Conservation (phyloP, 2,113 vertebrate species). For the Eptesicus fuscus region DNA sequence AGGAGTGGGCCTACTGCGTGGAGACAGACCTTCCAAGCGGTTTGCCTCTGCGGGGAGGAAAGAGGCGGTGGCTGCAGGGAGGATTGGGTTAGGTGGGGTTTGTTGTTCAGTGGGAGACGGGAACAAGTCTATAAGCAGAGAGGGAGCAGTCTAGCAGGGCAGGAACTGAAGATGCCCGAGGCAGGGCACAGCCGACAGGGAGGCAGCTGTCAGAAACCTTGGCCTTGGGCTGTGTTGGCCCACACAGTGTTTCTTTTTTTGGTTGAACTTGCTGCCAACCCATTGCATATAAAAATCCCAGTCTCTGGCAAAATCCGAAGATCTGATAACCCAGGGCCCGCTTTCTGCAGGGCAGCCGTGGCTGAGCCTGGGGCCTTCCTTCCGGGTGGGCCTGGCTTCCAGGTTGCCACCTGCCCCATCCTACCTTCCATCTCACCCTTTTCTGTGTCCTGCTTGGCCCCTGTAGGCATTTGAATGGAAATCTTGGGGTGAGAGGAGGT, state of each 20-base stretch:
- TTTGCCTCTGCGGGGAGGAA: background rate
- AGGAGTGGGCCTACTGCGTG: background rate
- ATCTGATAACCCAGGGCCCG: background rate
- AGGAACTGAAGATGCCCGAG: background rate
- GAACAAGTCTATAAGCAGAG: background rate
- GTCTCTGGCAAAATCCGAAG: conserved; percentile 24
- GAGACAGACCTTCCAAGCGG: background rate
- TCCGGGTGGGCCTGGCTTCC: background rate
- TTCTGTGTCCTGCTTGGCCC: background rate
- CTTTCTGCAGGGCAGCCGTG: background rate
- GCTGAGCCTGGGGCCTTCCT: background rate
- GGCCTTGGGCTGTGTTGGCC: background rate
- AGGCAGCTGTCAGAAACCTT: background rate
- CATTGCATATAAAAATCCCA: background rate
- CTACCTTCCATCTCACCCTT: background rate
- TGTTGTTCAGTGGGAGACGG: background rate
- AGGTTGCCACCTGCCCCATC: background rate
- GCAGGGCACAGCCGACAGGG: background rate
- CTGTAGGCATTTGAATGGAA: background rate
- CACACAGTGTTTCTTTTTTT: conserved; percentile 34
- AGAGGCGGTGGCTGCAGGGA: background rate
- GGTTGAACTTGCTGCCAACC: background rate
- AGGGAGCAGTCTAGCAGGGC: background rate
- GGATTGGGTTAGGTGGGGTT: background rate
- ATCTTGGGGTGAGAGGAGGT: background rate